These are phyloP conservation scores for Seison nebaliae DNA, from an alignment of 1,140 invertebrate genomes.

Conservation along the genomic window DNA sequence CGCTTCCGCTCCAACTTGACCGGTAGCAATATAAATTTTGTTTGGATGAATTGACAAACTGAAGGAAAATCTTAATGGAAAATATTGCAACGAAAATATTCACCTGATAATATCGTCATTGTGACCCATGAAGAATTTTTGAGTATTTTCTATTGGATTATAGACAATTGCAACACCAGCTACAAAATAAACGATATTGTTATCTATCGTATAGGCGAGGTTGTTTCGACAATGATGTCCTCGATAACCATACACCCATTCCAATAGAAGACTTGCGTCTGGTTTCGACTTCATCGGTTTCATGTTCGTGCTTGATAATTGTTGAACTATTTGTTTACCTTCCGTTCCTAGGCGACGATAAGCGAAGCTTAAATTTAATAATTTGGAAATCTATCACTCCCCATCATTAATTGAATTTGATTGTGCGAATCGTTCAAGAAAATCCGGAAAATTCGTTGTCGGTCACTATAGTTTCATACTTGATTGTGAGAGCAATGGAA, in stretches of 20 bases:
- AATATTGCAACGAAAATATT: background rate
- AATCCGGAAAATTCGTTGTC: no score
- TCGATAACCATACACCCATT: constrained; percentile 29
- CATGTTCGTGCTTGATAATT: no score
- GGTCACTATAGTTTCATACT: no score
- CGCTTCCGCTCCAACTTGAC: constrained; percentile 25
- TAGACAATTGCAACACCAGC: constrained; percentile 29
- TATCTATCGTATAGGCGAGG: constrained; percentile 21
- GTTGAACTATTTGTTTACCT: no score
- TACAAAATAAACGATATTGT: constrained; percentile 27
- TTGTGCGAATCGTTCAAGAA: no score
- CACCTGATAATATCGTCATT: constrained; percentile 29
- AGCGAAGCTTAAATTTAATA: no score
- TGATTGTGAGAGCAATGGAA: no score
- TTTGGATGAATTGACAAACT: constrained; percentile 26
- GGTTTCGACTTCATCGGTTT: no score
- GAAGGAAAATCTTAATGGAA: constrained; percentile 1
- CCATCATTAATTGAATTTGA: no score
- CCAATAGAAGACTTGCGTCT: constrained; percentile 20
- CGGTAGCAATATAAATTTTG: constrained; percentile 22
- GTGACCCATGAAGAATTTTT: constrained; percentile 26
- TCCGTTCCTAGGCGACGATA: no score
- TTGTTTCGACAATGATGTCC: constrained; percentile 29
- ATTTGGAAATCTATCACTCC: no score
- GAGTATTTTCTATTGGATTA: constrained; percentile 21